Evolutionary conservation across 1,140 invertebrate genomes (phyloP).

Genomic region (Leptinotarsa undecemlineata): DNA sequence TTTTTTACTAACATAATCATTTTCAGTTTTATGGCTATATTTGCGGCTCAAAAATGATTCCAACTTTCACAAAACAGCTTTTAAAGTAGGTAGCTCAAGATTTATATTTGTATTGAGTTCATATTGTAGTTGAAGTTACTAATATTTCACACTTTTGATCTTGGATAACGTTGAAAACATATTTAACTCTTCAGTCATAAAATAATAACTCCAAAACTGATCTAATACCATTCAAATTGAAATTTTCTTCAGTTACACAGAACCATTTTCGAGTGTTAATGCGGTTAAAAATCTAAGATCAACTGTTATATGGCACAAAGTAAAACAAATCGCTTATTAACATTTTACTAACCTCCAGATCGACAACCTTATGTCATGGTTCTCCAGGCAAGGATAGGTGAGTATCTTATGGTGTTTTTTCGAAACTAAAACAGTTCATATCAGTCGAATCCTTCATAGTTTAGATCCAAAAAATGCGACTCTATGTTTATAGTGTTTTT

Average conservation of each 20-base stretch:
- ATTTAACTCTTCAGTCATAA: too few species aligned
- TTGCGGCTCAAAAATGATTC: conserved; percentile 64
- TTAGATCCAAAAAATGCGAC: conserved; percentile 47
- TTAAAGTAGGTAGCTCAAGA: conserved; percentile 55
- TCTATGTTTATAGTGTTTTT: conserved; percentile 14
- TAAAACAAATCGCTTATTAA: background rate
- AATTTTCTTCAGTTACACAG: too few species aligned
- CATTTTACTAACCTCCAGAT: conserved; percentile 23
- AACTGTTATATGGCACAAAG: too few species aligned
- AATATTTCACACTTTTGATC: too few species aligned
- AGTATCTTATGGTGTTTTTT: conserved; percentile 10
- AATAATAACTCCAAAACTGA: too few species aligned
- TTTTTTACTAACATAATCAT: conserved; percentile 22
- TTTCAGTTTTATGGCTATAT: conserved; percentile 72
- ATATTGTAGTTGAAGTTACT: too few species aligned
- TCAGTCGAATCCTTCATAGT: background rate
- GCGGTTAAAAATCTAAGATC: too few species aligned
- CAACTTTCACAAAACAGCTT: conserved; percentile 59
- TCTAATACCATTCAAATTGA: too few species aligned
- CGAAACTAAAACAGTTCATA: too few species aligned
- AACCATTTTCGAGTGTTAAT: too few species aligned
- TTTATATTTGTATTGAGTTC: background rate
- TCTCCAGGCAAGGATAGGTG: conserved; percentile 49
- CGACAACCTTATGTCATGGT: conserved; percentile 38
- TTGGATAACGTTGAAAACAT: conserved; percentile 18